Conservation (phyloP, 2,888 invertebrate species). For the Noctuana brunneofusca region DNA sequence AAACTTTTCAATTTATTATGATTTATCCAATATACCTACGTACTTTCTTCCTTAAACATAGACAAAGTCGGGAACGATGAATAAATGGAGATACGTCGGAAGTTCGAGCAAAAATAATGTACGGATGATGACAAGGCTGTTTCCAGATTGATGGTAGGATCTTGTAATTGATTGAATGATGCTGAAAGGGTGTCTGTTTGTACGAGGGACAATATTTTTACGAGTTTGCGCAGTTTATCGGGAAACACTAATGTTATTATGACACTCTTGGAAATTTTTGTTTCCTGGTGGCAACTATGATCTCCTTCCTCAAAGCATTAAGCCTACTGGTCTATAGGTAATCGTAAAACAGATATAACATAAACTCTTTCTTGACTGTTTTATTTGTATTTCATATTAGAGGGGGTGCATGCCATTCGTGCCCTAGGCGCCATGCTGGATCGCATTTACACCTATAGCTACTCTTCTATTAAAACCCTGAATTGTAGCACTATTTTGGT, state of each 20-base stretch:
- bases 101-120: conserved; percentile 62
- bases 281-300: not conserved
- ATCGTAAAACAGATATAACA: too few species aligned
- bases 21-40: not conserved
- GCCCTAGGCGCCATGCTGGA: too few species aligned
- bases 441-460: too few species aligned
- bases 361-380: too few species aligned
- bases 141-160: conserved; percentile 59
- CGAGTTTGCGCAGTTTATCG: conserved; percentile 17
- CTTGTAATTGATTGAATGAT: conserved; percentile 63
- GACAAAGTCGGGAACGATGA: not conserved
- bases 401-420: too few species aligned
- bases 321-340: too few species aligned
- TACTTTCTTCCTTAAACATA: not conserved
- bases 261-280: not conserved
- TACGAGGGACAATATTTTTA: conserved; percentile 35
- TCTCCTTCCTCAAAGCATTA: not conserved
- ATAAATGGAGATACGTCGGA: conserved; percentile 46
- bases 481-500: not conserved
- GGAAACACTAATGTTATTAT: conserved; percentile 2
- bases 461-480: too few species aligned
- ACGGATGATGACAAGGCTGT: conserved; percentile 54
- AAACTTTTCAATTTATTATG: too few species aligned
- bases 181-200: conserved; percentile 45
- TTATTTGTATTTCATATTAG: too few species aligned